Evolutionary conservation across 2,113 vertebrate species (phyloP), one percentile per base, ranked within the genome.

Genomic region (Pterocles orientalis): DNA sequence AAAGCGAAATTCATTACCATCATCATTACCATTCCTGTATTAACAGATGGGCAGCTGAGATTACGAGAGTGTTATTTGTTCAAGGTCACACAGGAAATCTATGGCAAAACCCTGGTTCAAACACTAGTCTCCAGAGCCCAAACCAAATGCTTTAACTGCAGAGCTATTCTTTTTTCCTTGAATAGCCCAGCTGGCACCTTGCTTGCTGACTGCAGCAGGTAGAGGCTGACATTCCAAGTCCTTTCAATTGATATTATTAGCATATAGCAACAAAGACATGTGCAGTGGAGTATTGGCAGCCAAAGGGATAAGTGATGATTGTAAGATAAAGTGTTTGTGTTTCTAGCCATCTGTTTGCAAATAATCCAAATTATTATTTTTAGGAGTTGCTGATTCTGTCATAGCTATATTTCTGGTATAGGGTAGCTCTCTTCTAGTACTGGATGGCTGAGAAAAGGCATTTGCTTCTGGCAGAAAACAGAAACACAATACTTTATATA

Each of bases 291-390:
- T 68, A 76, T 7, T 89, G 94, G 95, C 92, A 97, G 92, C 80
- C 92, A 94, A 96, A 94, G 65, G 83, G 92, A 88, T 91, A 94
- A 95, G 86, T 82, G 73, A 94, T 79, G 90, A 92, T 72, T 96
- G 77, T 82, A 92, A 92, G 88, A 87, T 61, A 85, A 88, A 95
- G 61, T 87, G 68, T 95, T 91, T 91, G 90, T 86, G 76, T 88
- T 95, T 88, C 86, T 36, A 88, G 69, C 92, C 94, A 96, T 96
- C 95, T 97, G 95, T 93, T 96, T 94, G 95, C 94, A 96, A 95
- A 96, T 95, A 96, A 96, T 79, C 53, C 26, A 71, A 91, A 95
- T 91, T 90, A 93, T 85, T 94, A 72, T 80, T 94, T 96, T 86
- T 76, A 84, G 60, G 86, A 93, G 36, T 56, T 56, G 65, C 61